phyloP scores from a whole-genome alignment of 2,888 invertebrate genomes.

The Gryllus longicercus region DNA sequence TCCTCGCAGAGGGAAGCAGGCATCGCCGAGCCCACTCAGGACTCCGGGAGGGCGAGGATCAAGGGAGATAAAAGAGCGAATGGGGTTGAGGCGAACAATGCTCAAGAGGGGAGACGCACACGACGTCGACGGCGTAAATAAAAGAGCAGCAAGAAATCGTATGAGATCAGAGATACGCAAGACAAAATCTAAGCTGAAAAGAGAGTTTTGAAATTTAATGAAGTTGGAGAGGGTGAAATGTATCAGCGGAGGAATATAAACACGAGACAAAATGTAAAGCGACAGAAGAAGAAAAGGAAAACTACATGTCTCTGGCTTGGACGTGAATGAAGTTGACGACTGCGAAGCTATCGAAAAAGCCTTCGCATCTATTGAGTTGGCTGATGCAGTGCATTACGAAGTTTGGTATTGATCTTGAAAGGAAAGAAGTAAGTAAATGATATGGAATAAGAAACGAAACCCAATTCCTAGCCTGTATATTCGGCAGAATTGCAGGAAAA shows the following conservation, averaged over 20 bases:
- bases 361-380: too few species aligned
- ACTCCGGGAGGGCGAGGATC: background rate
- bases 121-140: background rate
- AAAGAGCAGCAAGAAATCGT: background rate
- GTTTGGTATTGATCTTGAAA: too few species aligned
- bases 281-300: background rate
- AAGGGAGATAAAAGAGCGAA: background rate
- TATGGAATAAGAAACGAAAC: too few species aligned
- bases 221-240: conserved; percentile 17
- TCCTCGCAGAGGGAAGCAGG: too few species aligned
- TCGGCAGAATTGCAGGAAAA: too few species aligned
- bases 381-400: too few species aligned
- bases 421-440: too few species aligned
- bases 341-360: too few species aligned
- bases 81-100: background rate
- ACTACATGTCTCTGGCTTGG: too few species aligned
- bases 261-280: background rate
- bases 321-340: too few species aligned
- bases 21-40: too few species aligned
- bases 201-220: conserved; percentile 17
- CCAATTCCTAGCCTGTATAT: too few species aligned
- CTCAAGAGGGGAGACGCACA: background rate
- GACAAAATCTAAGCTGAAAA: background rate
- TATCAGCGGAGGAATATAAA: background rate
- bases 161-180: background rate